phyloP scores from a whole-genome alignment of 2,113 vertebrate species.

The Brachypteracias leptosomus region DNA sequence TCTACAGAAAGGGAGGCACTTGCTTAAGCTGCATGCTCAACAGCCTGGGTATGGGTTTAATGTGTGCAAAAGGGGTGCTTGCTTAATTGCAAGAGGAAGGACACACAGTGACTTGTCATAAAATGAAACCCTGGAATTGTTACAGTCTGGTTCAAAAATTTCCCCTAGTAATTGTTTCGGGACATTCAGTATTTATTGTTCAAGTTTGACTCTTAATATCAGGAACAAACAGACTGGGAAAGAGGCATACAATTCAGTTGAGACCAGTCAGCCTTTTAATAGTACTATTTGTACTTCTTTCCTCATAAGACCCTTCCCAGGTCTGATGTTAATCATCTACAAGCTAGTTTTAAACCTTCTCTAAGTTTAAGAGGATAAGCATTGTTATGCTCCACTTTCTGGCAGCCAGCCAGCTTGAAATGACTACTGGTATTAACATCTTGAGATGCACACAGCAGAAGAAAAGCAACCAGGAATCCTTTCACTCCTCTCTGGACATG shows the following conservation, averaged over 20 bases:
- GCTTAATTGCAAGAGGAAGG: neutral
- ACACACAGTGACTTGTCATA: neutral
- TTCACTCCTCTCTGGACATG: neutral
- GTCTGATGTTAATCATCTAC: neutral
- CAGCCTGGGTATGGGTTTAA: neutral
- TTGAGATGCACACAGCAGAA: neutral
- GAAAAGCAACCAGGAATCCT: conserved; percentile 26
- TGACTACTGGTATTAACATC: conserved; percentile 16
- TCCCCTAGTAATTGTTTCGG: neutral
- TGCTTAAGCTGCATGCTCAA: neutral
- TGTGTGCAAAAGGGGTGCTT: neutral
- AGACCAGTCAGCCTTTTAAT: neutral
- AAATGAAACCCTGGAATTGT: neutral
- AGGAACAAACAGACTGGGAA: neutral
- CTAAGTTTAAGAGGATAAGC: conserved; percentile 41
- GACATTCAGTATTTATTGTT: neutral
- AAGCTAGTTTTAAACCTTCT: conserved; percentile 3
- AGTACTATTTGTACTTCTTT: neutral
- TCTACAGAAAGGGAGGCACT: neutral
- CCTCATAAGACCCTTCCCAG: neutral
- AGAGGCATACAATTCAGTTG: neutral
- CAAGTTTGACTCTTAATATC: neutral
- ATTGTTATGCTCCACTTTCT: neutral
- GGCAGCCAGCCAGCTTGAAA: conserved; percentile 44
- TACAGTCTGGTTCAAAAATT: neutral